Base-by-base conservation (phyloP, 1,140 invertebrate species). In the Steinernema feltiae region DNA sequence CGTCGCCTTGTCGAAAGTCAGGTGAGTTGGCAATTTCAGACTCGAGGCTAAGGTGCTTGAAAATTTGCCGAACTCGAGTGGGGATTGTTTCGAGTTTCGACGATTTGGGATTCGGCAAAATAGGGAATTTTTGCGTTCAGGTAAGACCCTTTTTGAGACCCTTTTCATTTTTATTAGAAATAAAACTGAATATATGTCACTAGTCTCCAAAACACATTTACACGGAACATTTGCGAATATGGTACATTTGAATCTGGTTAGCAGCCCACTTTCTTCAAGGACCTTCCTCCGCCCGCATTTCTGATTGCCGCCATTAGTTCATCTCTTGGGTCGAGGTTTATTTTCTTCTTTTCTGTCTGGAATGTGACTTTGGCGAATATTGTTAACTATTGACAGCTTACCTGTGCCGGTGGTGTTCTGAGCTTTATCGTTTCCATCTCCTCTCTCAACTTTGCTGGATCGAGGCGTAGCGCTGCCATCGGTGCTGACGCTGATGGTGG, bases 391-490 rank as follows among this genome's bases (percentile, higher is more conserved):
- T 27, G 7, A 63, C 24, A 7, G 24, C 53, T 63, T 27, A 27
- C 53, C 53, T 63, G 53, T 3, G 53, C 15, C 53, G 53, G 53
- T n/a, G 53, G 53, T 27, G 53, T 63, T 21, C 24, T 63, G 7
- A 63, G 24, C 53, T 63, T 63, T 12, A 63, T 27, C 53, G 53
- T 63, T 63, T 21, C 53, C 53, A 63, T 63, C 24, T 63, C 53
- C 24, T 15, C 24, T 21, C 3, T 12, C 24, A 63, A 63, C 53
- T 63, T 63, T 3, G 7, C 53, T 3, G 53, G 53, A 63, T 63
- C 53, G 7, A 63, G 24, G 2, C 53, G 7, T 21, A 63, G 24
- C 7, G 53, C 53, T 3, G 53, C 12, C 53, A 3, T 63, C 53
- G 24, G 15, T 17, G 53, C 35, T 41, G 18, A 7, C 35, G 35